Conservation (phyloP, 2,888 invertebrate species). For the Papilio demoleus region DNA sequence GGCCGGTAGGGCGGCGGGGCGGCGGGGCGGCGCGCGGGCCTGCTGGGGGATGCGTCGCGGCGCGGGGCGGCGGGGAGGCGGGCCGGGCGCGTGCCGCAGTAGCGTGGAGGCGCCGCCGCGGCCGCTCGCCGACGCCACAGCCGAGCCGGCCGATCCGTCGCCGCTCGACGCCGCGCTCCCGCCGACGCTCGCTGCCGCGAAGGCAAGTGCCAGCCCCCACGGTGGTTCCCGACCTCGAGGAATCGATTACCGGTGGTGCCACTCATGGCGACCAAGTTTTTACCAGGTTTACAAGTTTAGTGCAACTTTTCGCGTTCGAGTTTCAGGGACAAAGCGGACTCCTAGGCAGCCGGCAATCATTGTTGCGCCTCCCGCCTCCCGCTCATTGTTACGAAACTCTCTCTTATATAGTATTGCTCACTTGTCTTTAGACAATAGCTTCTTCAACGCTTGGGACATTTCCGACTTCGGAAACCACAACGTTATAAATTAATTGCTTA, state of each 20-base stretch:
- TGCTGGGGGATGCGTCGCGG: slow-evolving; percentile 43
- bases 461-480: background rate
- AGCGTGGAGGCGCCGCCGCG: slow-evolving; percentile 79
- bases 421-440: slow-evolving; percentile 48
- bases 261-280: slow-evolving; percentile 29
- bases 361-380: slow-evolving; percentile 51
- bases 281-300: slow-evolving; percentile 48
- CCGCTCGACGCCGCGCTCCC: slow-evolving; percentile 48
- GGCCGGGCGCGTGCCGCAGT: slow-evolving; percentile 78
- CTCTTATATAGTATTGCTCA: slow-evolving; percentile 52
- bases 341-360: slow-evolving; percentile 50
- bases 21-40: slow-evolving; percentile 47
- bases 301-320: slow-evolving; percentile 50
- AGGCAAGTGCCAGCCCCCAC: slow-evolving; percentile 33
- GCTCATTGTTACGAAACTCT: slow-evolving; percentile 54
- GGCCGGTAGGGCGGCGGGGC: slow-evolving; percentile 46
- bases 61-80: slow-evolving; percentile 60
- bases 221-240: slow-evolving; percentile 39
- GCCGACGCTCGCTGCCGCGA: slow-evolving; percentile 33
- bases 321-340: slow-evolving; percentile 52
- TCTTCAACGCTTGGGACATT: slow-evolving; percentile 46
- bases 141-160: slow-evolving; percentile 62
- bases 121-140: slow-evolving; percentile 67
- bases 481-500: background rate
- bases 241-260: slow-evolving; percentile 33